Evolutionary conservation across 2,888 invertebrate species (phyloP), one percentile per base, ranked within the genome.

Genomic region (Tillus elongatus): DNA sequence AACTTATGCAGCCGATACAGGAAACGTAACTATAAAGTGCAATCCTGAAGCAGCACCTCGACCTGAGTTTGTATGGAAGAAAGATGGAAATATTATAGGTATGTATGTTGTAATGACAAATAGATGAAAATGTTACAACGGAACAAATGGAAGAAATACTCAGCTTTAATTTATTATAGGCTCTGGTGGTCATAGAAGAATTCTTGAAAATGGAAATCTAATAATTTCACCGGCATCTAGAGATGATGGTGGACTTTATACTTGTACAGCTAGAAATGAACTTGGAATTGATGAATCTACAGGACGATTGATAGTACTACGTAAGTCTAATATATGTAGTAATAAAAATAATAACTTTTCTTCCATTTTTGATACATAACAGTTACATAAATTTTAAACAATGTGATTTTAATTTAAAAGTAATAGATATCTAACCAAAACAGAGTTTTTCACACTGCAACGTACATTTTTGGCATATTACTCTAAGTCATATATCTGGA

Each of bases 11-110:
- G 89, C 89, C 1, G 85, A 90, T 61, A 82, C 83, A 46, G 89
- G 91, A 9, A 93, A 92, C 61, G 84, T 88, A 0, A 92, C 93
- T 0, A 82, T 96, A 36, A 74, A 77, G 36, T 96, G 95, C 59
- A 81, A 85, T 58, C 95, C 95, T 0, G 95, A 96, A 67, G 93
- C 93, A 9, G 92, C 95, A 0, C 95, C 96, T 0, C 75, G 76
- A 50, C 91, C 93, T 0, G 77, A 79, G 47, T 89, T 89, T 57
- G 75, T 78, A 24, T 96, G 95, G 95, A 86, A 83, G 52, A 89
- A 90, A 58, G 85, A 92, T 65, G 84, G 82, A 3, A 78, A 82
- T 52, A 71, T 82, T 2, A 74, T 85, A 37, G 73, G 54, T 52
- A 44, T n/a, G 10, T 34, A 10, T 15, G 13, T 4, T 2, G 6